Conservation (phyloP, 2,113 vertebrate species). For the Ictidomys tridecemlineatus region DNA sequence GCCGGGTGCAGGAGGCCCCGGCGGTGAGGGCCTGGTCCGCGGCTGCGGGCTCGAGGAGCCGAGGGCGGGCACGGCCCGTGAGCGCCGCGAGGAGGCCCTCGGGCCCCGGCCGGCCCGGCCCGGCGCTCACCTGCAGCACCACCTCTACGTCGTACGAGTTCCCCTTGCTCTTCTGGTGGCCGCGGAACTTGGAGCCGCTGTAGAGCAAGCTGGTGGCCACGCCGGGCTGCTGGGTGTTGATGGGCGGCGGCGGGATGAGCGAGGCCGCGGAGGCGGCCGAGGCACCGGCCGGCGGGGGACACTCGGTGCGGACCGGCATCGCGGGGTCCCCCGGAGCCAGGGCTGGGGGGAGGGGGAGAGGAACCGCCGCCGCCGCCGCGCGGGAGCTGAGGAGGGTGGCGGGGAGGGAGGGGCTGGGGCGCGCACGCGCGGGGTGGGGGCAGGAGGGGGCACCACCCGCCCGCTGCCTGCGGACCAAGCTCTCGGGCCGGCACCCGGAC, state of each 20-base stretch:
- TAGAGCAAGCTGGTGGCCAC: slow-evolving; percentile 95
- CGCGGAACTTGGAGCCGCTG: slow-evolving; percentile 97
- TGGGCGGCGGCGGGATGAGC: slow-evolving; percentile 95
- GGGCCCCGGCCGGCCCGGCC: slow-evolving; percentile 26
- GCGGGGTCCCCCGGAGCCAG: slow-evolving; percentile 89
- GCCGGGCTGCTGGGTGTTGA: slow-evolving; percentile 96
- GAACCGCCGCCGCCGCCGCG: slow-evolving; percentile 72
- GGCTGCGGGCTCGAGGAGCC: slow-evolving; percentile 58
- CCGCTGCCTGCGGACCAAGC: slow-evolving; percentile 59
- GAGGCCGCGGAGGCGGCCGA: slow-evolving; percentile 91
- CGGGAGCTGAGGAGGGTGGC: slow-evolving; percentile 71
- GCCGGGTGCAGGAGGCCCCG: slow-evolving; percentile 65
- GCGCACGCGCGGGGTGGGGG: slow-evolving; percentile 74
- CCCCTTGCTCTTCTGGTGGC: slow-evolving; percentile 98
- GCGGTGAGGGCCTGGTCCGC: slow-evolving; percentile 51
- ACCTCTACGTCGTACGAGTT: slow-evolving; percentile 98
- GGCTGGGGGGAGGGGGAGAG: slow-evolving; percentile 38
- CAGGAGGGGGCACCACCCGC: slow-evolving; percentile 54
- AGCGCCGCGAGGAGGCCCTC: slow-evolving; percentile 61
- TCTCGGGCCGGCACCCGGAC: slow-evolving; percentile 64
- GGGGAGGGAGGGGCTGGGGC: slow-evolving; percentile 62
- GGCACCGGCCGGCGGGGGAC: slow-evolving; percentile 84
- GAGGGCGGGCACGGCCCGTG: slow-evolving; percentile 30
- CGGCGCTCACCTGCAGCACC: slow-evolving; percentile 93
- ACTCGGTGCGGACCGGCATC: slow-evolving; percentile 95